Conservation (phyloP, 2,113 vertebrate genomes). For the Tichodroma muraria region DNA sequence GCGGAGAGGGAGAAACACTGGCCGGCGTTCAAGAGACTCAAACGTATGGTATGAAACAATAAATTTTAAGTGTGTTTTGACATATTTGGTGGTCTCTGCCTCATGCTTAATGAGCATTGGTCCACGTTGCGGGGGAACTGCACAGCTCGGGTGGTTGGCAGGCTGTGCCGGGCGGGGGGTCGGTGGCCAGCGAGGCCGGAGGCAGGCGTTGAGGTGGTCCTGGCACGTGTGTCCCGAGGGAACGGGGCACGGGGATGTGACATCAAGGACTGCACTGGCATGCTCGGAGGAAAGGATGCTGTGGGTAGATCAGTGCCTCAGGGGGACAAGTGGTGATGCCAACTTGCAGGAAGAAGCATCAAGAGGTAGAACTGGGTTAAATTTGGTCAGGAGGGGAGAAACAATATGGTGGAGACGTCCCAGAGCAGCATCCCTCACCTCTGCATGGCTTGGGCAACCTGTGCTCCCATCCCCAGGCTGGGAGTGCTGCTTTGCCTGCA, state of each 20-base stretch:
- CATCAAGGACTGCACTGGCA: rapidly evolving
- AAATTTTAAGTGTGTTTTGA: conserved; percentile 57
- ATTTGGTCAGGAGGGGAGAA: background rate
- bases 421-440: background rate
- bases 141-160: conserved; percentile 15
- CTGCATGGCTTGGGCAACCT: background rate
- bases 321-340: rapidly evolving
- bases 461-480: background rate
- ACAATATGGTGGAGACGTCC: rapidly evolving
- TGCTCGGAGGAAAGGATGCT: background rate
- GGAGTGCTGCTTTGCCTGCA: background rate
- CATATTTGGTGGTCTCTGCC: conserved; percentile 63
- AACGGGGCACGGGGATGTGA: rapidly evolving
- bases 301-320: rapidly evolving
- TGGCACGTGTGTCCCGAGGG: background rate
- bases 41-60: conserved; percentile 50
- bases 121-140: conserved; percentile 36
- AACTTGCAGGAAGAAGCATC: background rate
- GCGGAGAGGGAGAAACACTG: conserved; percentile 14
- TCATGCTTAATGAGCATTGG: conserved; percentile 42
- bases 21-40: conserved; percentile 46
- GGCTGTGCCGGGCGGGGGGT: background rate
- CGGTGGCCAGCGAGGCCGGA: background rate
- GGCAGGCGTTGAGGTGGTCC: background rate
- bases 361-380: background rate